A percentile compares a stretch with the other conserved stretches of the same genome.
phyloP scores from a whole-genome alignment of 2,888 invertebrate species.

The Pollenia angustigena region DNA sequence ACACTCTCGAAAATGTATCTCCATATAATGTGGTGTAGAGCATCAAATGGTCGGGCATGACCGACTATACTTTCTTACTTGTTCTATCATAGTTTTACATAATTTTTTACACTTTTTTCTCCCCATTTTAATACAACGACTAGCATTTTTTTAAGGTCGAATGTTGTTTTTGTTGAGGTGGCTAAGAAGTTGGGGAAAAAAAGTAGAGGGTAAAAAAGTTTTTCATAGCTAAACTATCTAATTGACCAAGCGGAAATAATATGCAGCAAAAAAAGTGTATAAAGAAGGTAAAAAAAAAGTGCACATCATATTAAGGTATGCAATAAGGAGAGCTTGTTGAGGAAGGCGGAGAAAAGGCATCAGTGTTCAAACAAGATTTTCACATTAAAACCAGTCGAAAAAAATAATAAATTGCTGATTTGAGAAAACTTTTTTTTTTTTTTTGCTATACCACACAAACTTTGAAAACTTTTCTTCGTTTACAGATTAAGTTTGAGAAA shows the following conservation, averaged over 20 bases:
- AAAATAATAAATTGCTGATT: not conserved
- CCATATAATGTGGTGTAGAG: no score
- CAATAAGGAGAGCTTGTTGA: not conserved
- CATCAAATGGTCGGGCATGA: no score
- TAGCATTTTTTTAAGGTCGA: conserved; percentile 44
- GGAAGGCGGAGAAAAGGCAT: not conserved
- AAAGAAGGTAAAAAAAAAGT: conserved; percentile 7
- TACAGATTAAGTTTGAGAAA: not conserved
- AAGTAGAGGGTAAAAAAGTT: conserved; percentile 34
- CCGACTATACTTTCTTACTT: no score
- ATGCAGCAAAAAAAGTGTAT: conserved; percentile 25
- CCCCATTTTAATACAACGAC: conserved; percentile 14
- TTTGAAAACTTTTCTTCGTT: not conserved
- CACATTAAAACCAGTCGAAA: not conserved
- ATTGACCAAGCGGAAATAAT: conserved; percentile 74
- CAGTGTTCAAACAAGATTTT: not conserved
- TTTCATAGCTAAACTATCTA: conserved; percentile 64
- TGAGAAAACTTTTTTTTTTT: not conserved
- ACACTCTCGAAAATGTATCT: no score
- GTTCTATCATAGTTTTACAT: no score
- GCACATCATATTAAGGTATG: not conserved
- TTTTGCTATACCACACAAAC: not conserved
- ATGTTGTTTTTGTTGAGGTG: conserved; percentile 9
- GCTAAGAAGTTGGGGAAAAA: conserved; percentile 10
- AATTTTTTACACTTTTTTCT: not conserved